A percentile compares a stretch with the other conserved stretches of the same genome.
phyloP scores from a whole-genome alignment of 2,888 invertebrate species.

The Calameuta pallipes region DNA sequence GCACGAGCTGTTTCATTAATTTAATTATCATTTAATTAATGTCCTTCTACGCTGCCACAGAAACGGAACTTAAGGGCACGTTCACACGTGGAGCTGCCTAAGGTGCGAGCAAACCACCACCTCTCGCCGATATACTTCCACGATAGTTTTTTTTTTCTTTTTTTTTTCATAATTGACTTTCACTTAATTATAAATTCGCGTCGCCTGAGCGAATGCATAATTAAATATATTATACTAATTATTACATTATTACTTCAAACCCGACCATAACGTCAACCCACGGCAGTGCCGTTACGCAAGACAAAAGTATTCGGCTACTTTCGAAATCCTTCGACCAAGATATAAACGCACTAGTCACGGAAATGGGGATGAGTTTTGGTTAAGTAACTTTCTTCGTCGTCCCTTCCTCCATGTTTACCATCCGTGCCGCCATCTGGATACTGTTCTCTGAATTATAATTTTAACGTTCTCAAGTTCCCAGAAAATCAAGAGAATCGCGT shows the following conservation, averaged over 20 bases:
- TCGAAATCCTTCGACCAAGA: slow-evolving; percentile 19
- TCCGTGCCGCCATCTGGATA: neutral
- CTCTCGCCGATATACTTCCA: neutral
- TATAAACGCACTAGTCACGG: slow-evolving; percentile 9
- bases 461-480: slow-evolving; percentile 28
- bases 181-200: slow-evolving; percentile 52
- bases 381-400: slow-evolving; percentile 23
- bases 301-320: slow-evolving; percentile 15
- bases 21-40: slow-evolving; percentile 5
- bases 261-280: slow-evolving; percentile 22
- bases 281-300: neutral
- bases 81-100: slow-evolving; percentile 1
- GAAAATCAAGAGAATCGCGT: slow-evolving; percentile 40
- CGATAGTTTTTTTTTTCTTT: neutral
- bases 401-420: neutral
- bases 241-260: slow-evolving; percentile 34
- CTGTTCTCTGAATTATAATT: slow-evolving; percentile 20
- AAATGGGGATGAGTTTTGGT: slow-evolving; percentile 20
- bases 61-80: slow-evolving; percentile 9
- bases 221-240: slow-evolving; percentile 47
- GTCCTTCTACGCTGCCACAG: slow-evolving; percentile 7
- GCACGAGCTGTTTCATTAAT: too few relatives aligned
- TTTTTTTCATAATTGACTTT: slow-evolving; percentile 54
- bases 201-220: slow-evolving; percentile 30
- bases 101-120: neutral